phyloP scores from a whole-genome alignment of 2,888 invertebrate genomes.

The Caradrina clavipalpis region DNA sequence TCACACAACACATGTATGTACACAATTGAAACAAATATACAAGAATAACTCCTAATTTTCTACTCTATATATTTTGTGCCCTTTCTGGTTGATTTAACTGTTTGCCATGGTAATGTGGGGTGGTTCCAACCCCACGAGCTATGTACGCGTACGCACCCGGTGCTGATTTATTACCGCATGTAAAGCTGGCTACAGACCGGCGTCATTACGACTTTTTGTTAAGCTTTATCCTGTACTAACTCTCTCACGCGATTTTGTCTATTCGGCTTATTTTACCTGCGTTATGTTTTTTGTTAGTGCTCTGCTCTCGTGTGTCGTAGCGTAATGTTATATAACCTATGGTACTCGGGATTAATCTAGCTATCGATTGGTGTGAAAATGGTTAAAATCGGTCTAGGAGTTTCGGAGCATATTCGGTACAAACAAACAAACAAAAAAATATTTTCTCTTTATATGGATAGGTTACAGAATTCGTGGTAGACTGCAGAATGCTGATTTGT shows the following conservation, averaged over 20 bases:
- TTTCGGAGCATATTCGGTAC: no score
- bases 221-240: not conserved
- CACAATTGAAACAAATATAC: conserved; percentile 56
- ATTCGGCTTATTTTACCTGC: no score
- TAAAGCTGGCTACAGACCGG: conserved; percentile 40
- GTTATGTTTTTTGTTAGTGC: no score
- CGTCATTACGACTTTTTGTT: conserved; percentile 35
- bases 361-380: no score
- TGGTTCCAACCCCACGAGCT: conserved; percentile 42
- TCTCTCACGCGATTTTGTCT: no score
- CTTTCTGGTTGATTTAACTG: conserved; percentile 57
- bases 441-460: not conserved
- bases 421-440: no score
- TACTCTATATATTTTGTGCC: conserved; percentile 39
- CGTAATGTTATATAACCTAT: no score
- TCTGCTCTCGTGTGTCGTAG: no score
- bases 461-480: conserved; percentile 37
- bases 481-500: conserved; percentile 52
- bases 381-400: no score
- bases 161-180: conserved; percentile 51
- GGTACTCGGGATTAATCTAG: no score
- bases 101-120: conserved; percentile 58
- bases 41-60: conserved; percentile 50
- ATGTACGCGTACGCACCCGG: conserved; percentile 43
- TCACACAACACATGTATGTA: conserved; percentile 11